Base-by-base conservation (phyloP, 2,113 vertebrate species). In the Brienomyrus brachyistius region DNA sequence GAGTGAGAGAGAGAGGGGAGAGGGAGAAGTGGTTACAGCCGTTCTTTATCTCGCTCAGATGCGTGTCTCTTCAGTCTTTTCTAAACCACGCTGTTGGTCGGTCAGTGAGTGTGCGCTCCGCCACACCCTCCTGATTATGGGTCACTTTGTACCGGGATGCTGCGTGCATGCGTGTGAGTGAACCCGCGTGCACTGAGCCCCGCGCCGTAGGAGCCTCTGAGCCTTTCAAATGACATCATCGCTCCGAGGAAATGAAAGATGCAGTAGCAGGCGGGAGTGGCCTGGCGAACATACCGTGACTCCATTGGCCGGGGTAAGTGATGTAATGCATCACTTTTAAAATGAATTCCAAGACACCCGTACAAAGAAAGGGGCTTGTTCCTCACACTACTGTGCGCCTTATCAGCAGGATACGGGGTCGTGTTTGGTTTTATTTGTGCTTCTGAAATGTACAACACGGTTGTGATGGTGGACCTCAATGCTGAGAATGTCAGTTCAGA, bases 271-370 rank as follows among this genome's bases (percentile, higher is more conserved):
- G 93, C 97, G 96, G 96, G 97, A 98, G 96, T 95, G 96, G 96
- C 96, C 95, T 96, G 96, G 94, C 96, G 97, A 96, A 96, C 96
- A 95, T 97, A 95, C 96, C 95, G 96, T 95, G 95, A 92, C 95
- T 95, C 96, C 96, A 98, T 99, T 99, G 98, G 98, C 97, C 97
- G 96, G 95, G 96, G 95, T 96, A 95, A 97, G 97, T 99, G 98
- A 99, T 98, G 98, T 98, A 97, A 98, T 97, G 96, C 95, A 96
- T 97, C 98, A 97, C 93, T 97, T 96, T 97, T 96, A 94, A 97
- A 96, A 96, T 97, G 92, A 95, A 94, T 96, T 95, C 95, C 95
- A 95, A 96, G 95, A 94, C 95, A 95, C 93, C 93, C 93, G 94
- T 95, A 95, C 95, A 95, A 95, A 96, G 95, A 93, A 94, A 95